phyloP scores from a whole-genome alignment of 2,888 invertebrate species.

The Ypsolopha scabrella region DNA sequence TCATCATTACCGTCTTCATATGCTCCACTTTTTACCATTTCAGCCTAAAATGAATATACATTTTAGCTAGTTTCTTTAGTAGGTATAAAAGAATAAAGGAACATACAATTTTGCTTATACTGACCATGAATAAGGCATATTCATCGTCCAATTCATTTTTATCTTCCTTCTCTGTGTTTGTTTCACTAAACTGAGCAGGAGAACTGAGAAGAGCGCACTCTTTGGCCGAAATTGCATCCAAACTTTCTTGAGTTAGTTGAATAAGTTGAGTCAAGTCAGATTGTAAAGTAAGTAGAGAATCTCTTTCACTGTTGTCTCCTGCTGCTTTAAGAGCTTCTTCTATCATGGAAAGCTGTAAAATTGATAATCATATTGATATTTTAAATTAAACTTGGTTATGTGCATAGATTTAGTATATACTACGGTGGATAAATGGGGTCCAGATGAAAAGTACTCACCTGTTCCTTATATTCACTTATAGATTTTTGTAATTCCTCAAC shows the following conservation, averaged over 20 bases:
- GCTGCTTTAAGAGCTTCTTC: slow-evolving; percentile 65
- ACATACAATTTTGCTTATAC: too few species aligned
- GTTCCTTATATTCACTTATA: slow-evolving; percentile 48
- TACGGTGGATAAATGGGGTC: neutral
- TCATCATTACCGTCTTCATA: slow-evolving; percentile 32
- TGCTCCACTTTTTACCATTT: slow-evolving; percentile 62
- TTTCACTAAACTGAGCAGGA: neutral
- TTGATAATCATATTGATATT: slow-evolving; percentile 13
- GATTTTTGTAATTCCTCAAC: slow-evolving; percentile 49
- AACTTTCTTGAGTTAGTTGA: slow-evolving; percentile 74
- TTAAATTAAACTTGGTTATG: slow-evolving; percentile 2
- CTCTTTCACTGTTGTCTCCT: slow-evolving; percentile 55
- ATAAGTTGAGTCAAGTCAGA: slow-evolving; percentile 77
- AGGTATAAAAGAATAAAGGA: slow-evolving; percentile 3
- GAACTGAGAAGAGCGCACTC: too few species aligned
- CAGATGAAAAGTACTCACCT: slow-evolving; percentile 25
- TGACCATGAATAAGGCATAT: slow-evolving; percentile 77
- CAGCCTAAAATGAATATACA: slow-evolving; percentile 44
- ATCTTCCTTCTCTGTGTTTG: slow-evolving; percentile 13
- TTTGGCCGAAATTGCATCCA: slow-evolving; percentile 30
- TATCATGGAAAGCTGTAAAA: slow-evolving; percentile 71
- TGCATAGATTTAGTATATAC: neutral
- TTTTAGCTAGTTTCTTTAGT: neutral
- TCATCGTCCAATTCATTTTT: slow-evolving; percentile 57
- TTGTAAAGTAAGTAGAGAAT: slow-evolving; percentile 71